A percentile compares a stretch with the other conserved stretches of the same genome.
phyloP scores from a whole-genome alignment of 2,113 vertebrate genomes.

The Cacatua alba region DNA sequence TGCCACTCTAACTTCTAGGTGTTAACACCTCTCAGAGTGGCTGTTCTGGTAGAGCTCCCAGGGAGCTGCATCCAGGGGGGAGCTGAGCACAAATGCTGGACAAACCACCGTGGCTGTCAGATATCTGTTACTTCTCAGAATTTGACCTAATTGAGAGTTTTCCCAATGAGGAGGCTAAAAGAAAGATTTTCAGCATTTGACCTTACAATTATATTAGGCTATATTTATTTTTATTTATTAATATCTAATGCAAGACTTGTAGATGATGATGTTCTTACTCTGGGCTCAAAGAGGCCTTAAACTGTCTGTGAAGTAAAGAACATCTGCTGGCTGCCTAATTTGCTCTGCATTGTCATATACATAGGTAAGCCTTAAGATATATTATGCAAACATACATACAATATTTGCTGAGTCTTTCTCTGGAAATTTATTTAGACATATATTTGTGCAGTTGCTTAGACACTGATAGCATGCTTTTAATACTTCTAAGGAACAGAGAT shows the following conservation, averaged over 20 bases:
- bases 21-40: background rate
- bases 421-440: background rate
- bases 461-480: background rate
- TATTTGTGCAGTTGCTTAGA: background rate
- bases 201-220: background rate
- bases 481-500: background rate
- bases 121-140: background rate
- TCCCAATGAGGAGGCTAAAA: background rate
- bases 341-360: background rate
- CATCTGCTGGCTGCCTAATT: background rate
- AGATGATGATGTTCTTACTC: background rate
- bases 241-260: background rate
- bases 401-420: background rate
- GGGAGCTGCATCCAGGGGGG: background rate
- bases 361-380: background rate
- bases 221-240: background rate
- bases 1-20: conserved; percentile 47
- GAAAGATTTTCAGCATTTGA: background rate
- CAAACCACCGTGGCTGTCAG: background rate
- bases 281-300: background rate
- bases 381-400: background rate
- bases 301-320: background rate
- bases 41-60: background rate
- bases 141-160: background rate
- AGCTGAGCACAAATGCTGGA: background rate